These are phyloP conservation scores for Drosophila testacea DNA, from an alignment of 2,888 invertebrate genomes.

Conservation along the genomic window DNA sequence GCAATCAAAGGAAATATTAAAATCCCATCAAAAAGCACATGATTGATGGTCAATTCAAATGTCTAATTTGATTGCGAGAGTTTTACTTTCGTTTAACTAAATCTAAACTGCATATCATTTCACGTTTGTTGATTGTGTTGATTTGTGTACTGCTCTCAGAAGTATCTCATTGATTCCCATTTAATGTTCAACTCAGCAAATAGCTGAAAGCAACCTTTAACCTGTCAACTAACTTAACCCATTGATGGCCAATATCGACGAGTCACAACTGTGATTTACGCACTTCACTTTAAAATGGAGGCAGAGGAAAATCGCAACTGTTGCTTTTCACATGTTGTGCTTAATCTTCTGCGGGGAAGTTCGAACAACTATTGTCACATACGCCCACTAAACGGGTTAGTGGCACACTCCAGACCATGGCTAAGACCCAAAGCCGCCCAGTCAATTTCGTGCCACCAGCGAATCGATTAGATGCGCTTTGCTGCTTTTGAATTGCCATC, in stretches of 20 bases:
- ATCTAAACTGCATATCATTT: not conserved
- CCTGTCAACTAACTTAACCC: not conserved
- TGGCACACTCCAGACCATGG: conserved; percentile 19
- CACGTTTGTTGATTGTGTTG: conserved; percentile 12
- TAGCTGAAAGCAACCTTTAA: conserved; percentile 9
- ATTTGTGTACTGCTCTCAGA: conserved; percentile 10
- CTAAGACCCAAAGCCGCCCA: conserved; percentile 7
- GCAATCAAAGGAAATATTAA: too few species aligned
- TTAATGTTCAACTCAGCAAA: conserved; percentile 3
- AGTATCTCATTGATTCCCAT: conserved; percentile 1
- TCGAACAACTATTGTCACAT: conserved; percentile 73
- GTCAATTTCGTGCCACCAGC: conserved; percentile 16
- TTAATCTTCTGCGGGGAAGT: conserved; percentile 50
- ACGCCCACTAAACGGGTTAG: conserved; percentile 68
- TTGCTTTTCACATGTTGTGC: conserved; percentile 42
- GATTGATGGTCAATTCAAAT: not conserved
- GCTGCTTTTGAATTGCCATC: conserved; percentile 44
- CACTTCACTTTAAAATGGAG: conserved; percentile 14
- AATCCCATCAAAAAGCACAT: too few species aligned
- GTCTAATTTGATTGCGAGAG: not conserved
- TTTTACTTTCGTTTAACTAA: not conserved
- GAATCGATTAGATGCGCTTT: conserved; percentile 68
- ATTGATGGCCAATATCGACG: conserved; percentile 15
- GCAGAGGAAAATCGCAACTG: conserved; percentile 34
- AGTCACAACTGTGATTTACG: conserved; percentile 62